Evolutionary conservation across 2,113 vertebrate genomes (phyloP).

Genomic region (Lepisosteus oculatus): DNA sequence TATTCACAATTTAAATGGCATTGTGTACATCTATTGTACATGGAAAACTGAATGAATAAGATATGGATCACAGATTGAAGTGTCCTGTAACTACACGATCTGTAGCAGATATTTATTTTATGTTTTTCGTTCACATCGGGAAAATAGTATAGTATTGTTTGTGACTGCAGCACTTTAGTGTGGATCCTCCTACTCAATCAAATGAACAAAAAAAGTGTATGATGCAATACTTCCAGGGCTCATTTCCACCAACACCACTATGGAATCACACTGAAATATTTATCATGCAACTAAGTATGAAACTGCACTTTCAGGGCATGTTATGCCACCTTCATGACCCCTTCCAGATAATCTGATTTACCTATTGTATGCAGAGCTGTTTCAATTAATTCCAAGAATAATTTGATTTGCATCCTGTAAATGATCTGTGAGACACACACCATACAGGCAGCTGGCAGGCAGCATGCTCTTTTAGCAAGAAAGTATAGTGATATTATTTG

Average conservation of each 20-base stretch:
- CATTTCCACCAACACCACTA: slow-evolving; percentile 74
- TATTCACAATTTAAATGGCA: no score
- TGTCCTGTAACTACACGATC: no score
- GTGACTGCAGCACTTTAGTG: background rate
- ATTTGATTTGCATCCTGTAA: slow-evolving; percentile 61
- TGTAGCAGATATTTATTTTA: no score
- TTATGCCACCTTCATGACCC: slow-evolving; percentile 65
- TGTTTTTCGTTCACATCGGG: no score
- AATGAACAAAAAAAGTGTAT: slow-evolving; percentile 64
- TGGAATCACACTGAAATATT: slow-evolving; percentile 83
- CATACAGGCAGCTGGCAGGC: slow-evolving; percentile 31
- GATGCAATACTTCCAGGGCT: slow-evolving; percentile 28
- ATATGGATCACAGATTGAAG: no score
- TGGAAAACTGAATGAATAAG: no score
- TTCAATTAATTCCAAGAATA: slow-evolving; percentile 65
- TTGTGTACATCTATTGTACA: no score
- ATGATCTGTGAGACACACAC: slow-evolving; percentile 45
- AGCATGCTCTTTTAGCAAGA: slow-evolving; percentile 15
- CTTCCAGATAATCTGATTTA: slow-evolving; percentile 58
- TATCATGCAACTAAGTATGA: slow-evolving; percentile 63
- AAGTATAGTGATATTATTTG: background rate
- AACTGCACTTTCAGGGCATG: slow-evolving; percentile 59
- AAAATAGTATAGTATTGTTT: no score
- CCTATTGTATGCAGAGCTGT: slow-evolving; percentile 60
- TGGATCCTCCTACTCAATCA: slow-evolving; percentile 56